Conservation (phyloP, 92 coral and sea anemone genomes). For the Parazoanthus darwini region DNA sequence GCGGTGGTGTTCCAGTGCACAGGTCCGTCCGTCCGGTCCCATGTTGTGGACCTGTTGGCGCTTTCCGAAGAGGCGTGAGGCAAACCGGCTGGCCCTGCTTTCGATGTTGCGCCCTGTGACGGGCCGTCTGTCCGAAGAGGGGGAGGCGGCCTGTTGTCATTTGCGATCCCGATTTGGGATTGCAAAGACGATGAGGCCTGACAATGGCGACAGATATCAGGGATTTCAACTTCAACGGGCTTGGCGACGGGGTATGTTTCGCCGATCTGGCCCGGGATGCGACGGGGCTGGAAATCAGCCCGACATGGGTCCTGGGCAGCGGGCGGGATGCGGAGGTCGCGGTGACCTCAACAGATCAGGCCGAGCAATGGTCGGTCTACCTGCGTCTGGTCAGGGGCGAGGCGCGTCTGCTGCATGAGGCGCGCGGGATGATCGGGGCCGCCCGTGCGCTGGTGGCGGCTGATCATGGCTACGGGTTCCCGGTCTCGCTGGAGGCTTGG, state of each 20-base stretch:
- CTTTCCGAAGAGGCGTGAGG: conserved; percentile 12
- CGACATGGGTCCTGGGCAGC: conserved; percentile 17
- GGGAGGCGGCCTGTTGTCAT: conserved; percentile 14
- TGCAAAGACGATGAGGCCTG: conserved; percentile 13
- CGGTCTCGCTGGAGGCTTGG: conserved; percentile 12
- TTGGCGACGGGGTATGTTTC: conserved; percentile 2
- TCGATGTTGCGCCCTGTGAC: conserved; percentile 16
- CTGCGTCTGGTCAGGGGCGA: conserved; percentile 4
- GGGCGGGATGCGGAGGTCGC: conserved; percentile 18
- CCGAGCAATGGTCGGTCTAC: conserved; percentile 16
- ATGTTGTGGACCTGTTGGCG: conserved; percentile 11
- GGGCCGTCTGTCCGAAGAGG: conserved; percentile 17
- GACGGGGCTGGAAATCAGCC: conserved; percentile 17
- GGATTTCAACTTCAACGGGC: conserved; percentile 15
- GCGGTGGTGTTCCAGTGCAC: conserved; percentile 9
- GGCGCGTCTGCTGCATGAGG: conserved; percentile 14
- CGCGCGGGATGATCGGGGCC: conserved; percentile 18
- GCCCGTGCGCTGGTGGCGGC: conserved; percentile 15
- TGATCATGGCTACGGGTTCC: conserved; percentile 15
- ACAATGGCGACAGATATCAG: conserved; percentile 14
- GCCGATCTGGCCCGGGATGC: conserved; percentile 12
- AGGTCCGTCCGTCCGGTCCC: conserved; percentile 16
- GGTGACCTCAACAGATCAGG: conserved; percentile 15
- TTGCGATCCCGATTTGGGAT: conserved; percentile 15
- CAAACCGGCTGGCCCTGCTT: conserved; percentile 17